Conservation (phyloP, 64 coral and sea anemone species). For the Astreopora myriophthalma region DNA sequence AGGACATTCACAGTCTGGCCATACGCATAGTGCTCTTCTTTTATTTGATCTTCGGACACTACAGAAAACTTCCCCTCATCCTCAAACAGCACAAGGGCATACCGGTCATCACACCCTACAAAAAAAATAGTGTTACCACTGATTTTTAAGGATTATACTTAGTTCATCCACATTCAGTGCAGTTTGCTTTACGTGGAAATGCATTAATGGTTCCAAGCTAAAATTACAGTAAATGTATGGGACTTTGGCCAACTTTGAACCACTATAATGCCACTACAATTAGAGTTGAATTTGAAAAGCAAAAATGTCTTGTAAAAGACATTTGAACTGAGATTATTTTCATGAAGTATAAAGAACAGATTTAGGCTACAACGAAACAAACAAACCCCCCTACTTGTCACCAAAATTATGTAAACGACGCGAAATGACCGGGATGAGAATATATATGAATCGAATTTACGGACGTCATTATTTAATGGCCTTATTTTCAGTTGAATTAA, state of each 20-base stretch:
- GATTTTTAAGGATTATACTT: background rate
- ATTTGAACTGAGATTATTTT: background rate
- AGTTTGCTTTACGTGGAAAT: slow-evolving; percentile 1
- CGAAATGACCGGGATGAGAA: background rate
- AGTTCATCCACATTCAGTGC: background rate
- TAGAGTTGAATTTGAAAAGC: background rate
- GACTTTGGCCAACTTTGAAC: background rate
- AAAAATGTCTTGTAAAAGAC: background rate
- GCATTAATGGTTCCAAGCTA: background rate
- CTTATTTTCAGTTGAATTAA: slow-evolving; percentile 2
- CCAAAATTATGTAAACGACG: background rate
- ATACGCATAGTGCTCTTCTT: slow-evolving; percentile 1
- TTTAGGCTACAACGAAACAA: slow-evolving; percentile 1
- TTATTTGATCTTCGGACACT: background rate
- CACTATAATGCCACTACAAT: background rate
- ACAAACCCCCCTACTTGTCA: background rate
- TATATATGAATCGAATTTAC: background rate
- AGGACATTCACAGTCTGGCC: slow-evolving; percentile 1
- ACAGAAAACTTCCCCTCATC: background rate
- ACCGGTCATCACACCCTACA: background rate
- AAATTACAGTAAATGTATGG: background rate
- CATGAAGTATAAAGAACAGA: background rate
- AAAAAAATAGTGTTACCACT: background rate
- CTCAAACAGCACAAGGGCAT: background rate
- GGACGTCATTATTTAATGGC: background rate